These are phyloP conservation scores for Burhinus bistriatus DNA, from an alignment of 2,113 vertebrate genomes.

Conservation along the genomic window DNA sequence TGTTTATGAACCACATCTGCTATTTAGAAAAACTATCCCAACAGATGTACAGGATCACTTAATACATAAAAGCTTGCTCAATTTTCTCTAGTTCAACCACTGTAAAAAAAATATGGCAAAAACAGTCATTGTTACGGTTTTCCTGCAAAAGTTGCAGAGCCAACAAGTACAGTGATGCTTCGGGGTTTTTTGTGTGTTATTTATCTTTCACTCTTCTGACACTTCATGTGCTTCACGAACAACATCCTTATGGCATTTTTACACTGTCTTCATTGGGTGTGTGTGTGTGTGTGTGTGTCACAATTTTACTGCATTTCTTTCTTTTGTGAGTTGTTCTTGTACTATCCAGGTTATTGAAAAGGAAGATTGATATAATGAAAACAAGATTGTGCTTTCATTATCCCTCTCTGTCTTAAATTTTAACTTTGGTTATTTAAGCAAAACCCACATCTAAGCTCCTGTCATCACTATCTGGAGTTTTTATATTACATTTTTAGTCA, in stretches of 20 bases:
- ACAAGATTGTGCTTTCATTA: not conserved
- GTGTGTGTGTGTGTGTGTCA: not conserved
- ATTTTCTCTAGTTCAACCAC: not conserved
- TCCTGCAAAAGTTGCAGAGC: not conserved
- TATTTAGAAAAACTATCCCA: not conserved
- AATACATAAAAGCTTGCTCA: not conserved
- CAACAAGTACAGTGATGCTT: not conserved
- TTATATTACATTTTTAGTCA: not conserved
- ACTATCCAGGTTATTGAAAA: not conserved
- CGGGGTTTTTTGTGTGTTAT: not conserved
- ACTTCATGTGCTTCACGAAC: not conserved
- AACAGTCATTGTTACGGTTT: accelerated
- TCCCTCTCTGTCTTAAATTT: not conserved
- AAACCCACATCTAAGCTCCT: not conserved
- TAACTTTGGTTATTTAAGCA: not conserved
- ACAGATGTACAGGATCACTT: not conserved
- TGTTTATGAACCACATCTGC: not conserved
- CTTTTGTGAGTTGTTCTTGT: not conserved
- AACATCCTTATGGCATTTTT: not conserved
- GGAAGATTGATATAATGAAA: not conserved
- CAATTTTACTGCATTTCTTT: not conserved
- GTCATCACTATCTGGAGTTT: not conserved
- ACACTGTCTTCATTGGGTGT: not conserved
- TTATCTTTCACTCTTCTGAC: not conserved
- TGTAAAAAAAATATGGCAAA: not conserved